Evolutionary conservation across 2,797 vertebrate species (phyloP).

Genomic region (Acanthurus tractus): DNA sequence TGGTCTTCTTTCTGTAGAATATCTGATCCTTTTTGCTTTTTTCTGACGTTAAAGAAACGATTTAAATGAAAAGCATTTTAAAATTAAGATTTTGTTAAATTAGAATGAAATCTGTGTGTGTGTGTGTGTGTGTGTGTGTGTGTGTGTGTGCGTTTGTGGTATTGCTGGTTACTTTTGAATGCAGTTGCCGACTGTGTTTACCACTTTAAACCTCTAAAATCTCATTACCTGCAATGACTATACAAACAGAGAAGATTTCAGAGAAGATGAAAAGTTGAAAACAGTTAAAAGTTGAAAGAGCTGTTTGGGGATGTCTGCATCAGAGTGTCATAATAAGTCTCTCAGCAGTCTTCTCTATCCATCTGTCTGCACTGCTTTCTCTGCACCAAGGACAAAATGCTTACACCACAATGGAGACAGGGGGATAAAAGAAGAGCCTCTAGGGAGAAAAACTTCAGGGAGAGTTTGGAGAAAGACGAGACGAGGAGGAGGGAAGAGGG

Average conservation of each 20-base stretch:
- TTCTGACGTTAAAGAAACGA: not conserved
- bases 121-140: conserved; percentile 8
- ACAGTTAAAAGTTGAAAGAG: not conserved
- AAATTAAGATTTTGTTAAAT: not conserved
- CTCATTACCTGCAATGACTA: conserved; percentile 10
- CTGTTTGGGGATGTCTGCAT: conserved; percentile 27
- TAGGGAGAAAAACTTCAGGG: conserved; percentile 74
- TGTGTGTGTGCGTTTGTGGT: not conserved
- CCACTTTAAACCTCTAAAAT: conserved; percentile 39
- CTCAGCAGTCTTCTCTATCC: conserved; percentile 48
- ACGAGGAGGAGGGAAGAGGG: conserved; percentile 61
- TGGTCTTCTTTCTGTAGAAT: not conserved
- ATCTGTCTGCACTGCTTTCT: conserved; percentile 51
- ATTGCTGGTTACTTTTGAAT: conserved; percentile 4
- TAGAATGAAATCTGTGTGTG: not conserved
- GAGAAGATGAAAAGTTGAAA: conserved; percentile 53
- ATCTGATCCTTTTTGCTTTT: not conserved
- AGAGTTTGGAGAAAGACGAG: conserved; percentile 69
- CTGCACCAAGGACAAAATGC: conserved; percentile 76
- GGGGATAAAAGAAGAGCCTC: conserved; percentile 59
- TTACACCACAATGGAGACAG: conserved; percentile 65
- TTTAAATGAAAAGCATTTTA: not conserved
- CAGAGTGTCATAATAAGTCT: conserved; percentile 57
- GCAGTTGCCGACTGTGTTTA: conserved; percentile 34
- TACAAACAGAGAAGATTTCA: conserved; percentile 46